phyloP scores from a whole-genome alignment of 1,140 invertebrate species.

The Andricus grossulariae region DNA sequence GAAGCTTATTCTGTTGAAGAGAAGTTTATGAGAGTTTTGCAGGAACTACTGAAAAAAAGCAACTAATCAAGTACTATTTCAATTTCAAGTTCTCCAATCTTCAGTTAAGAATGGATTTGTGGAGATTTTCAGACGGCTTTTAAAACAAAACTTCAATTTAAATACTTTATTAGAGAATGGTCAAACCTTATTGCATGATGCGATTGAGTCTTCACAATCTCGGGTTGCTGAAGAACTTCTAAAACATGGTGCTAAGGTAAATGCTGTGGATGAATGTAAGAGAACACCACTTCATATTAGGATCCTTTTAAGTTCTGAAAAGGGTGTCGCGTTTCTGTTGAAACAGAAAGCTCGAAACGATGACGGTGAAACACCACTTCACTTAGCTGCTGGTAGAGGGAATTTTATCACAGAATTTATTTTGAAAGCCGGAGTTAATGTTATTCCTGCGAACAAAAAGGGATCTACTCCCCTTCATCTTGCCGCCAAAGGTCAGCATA shows the following conservation, averaged over 20 bases:
- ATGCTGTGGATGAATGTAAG: slow-evolving; percentile 31
- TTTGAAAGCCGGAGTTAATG: slow-evolving; percentile 29
- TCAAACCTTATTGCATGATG: slow-evolving; percentile 27
- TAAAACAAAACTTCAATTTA: slow-evolving; percentile 36
- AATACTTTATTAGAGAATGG: slow-evolving; percentile 62
- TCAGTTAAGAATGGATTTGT: slow-evolving; percentile 33
- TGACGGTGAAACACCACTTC: slow-evolving; percentile 31
- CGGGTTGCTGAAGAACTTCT: slow-evolving; percentile 12
- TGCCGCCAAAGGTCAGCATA: slow-evolving; percentile 39
- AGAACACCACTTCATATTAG: slow-evolving; percentile 38
- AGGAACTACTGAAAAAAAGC: not conserved
- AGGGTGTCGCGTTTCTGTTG: slow-evolving; percentile 26
- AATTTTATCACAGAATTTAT: slow-evolving; percentile 40
- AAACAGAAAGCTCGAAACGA: slow-evolving; percentile 14
- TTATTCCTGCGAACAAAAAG: slow-evolving; percentile 18
- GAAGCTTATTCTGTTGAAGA: not conserved
- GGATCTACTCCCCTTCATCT: slow-evolving; percentile 37
- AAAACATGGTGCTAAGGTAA: slow-evolving; percentile 43
- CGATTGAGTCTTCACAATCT: not conserved
- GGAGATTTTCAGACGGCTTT: slow-evolving; percentile 37
- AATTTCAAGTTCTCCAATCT: slow-evolving; percentile 32
- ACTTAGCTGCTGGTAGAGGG: slow-evolving; percentile 23
- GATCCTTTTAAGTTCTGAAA: not conserved
- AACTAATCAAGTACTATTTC: not conserved
- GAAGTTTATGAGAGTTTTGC: not conserved